Evolutionary conservation across 2,888 invertebrate genomes (phyloP).

Genomic region (Leptinotarsa juncta): DNA sequence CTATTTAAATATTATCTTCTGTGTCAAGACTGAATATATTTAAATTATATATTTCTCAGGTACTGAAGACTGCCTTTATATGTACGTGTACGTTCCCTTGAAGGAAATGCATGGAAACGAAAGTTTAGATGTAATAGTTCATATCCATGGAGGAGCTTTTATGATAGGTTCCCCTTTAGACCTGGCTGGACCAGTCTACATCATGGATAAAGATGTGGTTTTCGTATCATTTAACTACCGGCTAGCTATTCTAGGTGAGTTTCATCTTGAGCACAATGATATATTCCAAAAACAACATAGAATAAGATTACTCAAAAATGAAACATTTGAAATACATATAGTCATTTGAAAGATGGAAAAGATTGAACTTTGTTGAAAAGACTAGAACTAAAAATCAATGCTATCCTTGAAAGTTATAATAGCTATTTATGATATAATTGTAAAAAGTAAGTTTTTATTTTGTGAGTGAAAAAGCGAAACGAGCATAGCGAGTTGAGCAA

Average conservation of each 20-base stretch:
- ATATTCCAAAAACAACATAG: no score
- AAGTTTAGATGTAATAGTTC: slow-evolving; percentile 64
- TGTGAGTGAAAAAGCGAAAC: no score
- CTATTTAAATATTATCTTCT: background rate
- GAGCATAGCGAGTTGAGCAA: no score
- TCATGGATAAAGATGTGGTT: slow-evolving; percentile 63
- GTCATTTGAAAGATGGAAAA: no score
- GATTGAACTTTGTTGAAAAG: no score
- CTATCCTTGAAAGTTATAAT: no score
- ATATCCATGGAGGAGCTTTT: slow-evolving; percentile 68
- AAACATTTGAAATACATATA: no score
- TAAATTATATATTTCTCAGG: slow-evolving; percentile 61
- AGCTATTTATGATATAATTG: no score
- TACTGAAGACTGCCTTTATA: slow-evolving; percentile 75
- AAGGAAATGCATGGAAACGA: slow-evolving; percentile 62
- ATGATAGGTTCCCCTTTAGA: slow-evolving; percentile 62
- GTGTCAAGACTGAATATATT: background rate
- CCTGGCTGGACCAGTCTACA: slow-evolving; percentile 64
- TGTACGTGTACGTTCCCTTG: slow-evolving; percentile 73
- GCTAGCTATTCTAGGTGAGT: slow-evolving; percentile 56
- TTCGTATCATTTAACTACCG: slow-evolving; percentile 60
- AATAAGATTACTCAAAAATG: no score
- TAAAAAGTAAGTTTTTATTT: no score
- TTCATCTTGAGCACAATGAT: background rate
- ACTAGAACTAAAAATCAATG: no score